phyloP scores from a whole-genome alignment of 2,797 vertebrate genomes.

The Clamator glandarius region DNA sequence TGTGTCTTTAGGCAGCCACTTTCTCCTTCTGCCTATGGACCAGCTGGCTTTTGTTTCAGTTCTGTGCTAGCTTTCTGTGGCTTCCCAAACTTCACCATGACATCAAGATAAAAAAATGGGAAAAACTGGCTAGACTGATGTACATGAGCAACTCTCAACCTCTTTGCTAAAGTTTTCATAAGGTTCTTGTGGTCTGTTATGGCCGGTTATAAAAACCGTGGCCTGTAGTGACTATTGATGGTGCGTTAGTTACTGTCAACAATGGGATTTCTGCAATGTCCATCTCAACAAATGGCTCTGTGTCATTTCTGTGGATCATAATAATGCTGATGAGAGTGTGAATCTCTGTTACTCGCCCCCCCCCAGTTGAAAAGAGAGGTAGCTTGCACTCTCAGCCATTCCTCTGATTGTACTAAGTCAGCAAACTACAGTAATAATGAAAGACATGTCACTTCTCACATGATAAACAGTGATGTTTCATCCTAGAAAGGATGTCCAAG shows the following conservation, averaged over 20 bases:
- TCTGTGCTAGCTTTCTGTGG: neutral
- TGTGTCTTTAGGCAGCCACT: neutral
- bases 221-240: too few relatives aligned
- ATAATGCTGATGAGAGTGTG: neutral
- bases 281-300: neutral
- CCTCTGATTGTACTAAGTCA: neutral
- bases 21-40: neutral
- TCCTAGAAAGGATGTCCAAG: neutral
- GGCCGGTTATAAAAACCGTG: neutral
- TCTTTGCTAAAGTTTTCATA: neutral
- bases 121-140: neutral
- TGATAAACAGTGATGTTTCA: neutral
- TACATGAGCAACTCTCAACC: neutral
- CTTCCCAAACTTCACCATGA: neutral
- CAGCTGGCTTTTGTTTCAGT: neutral
- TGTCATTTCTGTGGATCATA: neutral
- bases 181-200: too few relatives aligned
- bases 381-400: neutral
- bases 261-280: neutral
- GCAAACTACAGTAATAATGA: neutral
- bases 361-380: neutral
- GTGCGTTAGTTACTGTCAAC: accelerated
- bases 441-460: neutral
- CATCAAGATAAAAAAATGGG: neutral
- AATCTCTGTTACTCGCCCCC: neutral